Evolutionary conservation across 2,888 invertebrate species (phyloP), one percentile per base, ranked within the genome.

Genomic region (Stenchaetothrips biformis): DNA sequence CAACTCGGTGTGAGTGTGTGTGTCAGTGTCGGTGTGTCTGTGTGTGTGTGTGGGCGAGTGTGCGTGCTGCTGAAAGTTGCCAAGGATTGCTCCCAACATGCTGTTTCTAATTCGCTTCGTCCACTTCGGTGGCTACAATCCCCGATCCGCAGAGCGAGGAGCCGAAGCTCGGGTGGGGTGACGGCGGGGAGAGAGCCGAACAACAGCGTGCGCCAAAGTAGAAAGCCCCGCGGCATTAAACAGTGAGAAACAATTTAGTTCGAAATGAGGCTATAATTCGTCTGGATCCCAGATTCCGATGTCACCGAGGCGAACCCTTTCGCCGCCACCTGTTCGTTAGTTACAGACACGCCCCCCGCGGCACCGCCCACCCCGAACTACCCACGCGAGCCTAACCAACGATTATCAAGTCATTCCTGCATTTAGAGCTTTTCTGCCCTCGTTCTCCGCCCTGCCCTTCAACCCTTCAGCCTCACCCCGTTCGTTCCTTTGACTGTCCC

Each of bases 381-480:
- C 67, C 67, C 67, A 74, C 21, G 67, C 67, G 67, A 74, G 21
- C 25, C 67, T 74, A 74, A 74, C 67, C 67, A 74, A 74, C 67
- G 67, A 74, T 74, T 74, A 74, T 74, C 67, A 74, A 74, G 67
- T 74, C 67, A 74, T 74, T 74, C 67, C 67, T 74, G 67, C 67
- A 25, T 74, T 59, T 59, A 59, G 59, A 59, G 59, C 59, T 59
- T 74, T 74, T 74, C 67, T 74, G 67, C 25, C 11, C 67, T 74
- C 67, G 8, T 21, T 74, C 67, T 74, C 21, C 11, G 21, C 37
- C 37, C 3, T 7, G 53, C 67, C 25, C 67, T 74, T 74, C 67
- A 74, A 74, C 67, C 67, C 67, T 74, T 74, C 67, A 11, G 21
- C 37, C 37, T 37, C 37, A 37, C 37, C 37, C 37, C 37, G 37